These are phyloP conservation scores for Prunella fulvescens DNA, from an alignment of 2,113 vertebrate genomes.

Conservation along the genomic window DNA sequence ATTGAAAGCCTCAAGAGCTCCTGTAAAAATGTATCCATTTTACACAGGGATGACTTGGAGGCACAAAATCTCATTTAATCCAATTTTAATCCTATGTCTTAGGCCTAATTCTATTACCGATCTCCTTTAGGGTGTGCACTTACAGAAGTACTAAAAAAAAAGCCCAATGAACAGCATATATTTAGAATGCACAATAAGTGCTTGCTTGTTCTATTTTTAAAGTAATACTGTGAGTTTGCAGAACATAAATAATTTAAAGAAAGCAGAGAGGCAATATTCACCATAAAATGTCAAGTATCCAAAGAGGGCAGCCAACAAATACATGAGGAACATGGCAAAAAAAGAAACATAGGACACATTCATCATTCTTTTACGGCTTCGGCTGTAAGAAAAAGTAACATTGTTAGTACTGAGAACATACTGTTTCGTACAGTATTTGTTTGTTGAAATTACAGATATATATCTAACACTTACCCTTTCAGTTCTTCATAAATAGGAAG, in stretches of 20 bases:
- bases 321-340: slow-evolving; percentile 96
- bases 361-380: slow-evolving; percentile 93
- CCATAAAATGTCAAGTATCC: slow-evolving; percentile 96
- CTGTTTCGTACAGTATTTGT: neutral
- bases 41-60: neutral
- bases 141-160: neutral
- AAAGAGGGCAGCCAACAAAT: slow-evolving; percentile 93
- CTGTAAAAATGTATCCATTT: neutral
- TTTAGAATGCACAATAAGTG: neutral
- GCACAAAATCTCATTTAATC: neutral
- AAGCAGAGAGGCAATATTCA: slow-evolving; percentile 65
- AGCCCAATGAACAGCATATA: neutral
- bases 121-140: neutral
- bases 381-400: slow-evolving; percentile 71
- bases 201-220: neutral
- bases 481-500: slow-evolving; percentile 98
- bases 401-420: neutral
- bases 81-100: neutral
- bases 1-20: neutral
- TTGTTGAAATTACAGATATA: neutral
- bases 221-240: neutral
- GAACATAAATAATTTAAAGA: neutral
- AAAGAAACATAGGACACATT: slow-evolving; percentile 95
- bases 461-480: slow-evolving; percentile 81
- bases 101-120: neutral